Evolutionary conservation across 2,888 invertebrate genomes (phyloP).

Genomic region (Drosophila prostipennis): DNA sequence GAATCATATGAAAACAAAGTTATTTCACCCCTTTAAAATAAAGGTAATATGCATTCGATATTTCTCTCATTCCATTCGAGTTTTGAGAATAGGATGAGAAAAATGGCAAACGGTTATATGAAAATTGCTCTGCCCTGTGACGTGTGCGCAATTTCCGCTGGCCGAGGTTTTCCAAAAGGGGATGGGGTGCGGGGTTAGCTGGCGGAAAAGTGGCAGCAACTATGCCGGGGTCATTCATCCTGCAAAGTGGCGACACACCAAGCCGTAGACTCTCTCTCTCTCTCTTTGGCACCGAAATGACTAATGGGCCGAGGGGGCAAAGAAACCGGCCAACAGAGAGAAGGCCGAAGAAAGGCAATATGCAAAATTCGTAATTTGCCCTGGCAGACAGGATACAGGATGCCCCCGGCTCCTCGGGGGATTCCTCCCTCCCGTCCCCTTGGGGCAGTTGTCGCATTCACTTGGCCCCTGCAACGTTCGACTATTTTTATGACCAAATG

Average conservation of each 20-base stretch:
- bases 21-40: neutral
- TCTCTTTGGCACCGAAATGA: constrained; percentile 50
- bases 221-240: constrained; percentile 76
- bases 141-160: constrained; percentile 75
- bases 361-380: constrained; percentile 79
- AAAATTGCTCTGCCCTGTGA: constrained; percentile 52
- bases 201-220: constrained; percentile 29
- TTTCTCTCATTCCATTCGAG: neutral
- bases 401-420: neutral
- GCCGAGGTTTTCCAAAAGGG: constrained; percentile 17
- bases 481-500: constrained; percentile 81
- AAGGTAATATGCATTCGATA: constrained; percentile 11
- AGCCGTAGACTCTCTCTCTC: constrained; percentile 46
- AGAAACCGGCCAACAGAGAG: constrained; percentile 9
- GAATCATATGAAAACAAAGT: neutral
- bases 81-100: constrained; percentile 10
- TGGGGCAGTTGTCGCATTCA: constrained; percentile 50
- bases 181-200: neutral
- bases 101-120: constrained; percentile 45
- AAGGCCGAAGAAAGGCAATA: constrained; percentile 63
- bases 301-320: constrained; percentile 61
- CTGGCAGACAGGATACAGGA: constrained; percentile 56
- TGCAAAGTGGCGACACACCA: constrained; percentile 78
- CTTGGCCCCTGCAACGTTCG: constrained; percentile 58
- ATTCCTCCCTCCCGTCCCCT: constrained; percentile 1